Base-by-base conservation (phyloP, 2,888 invertebrate genomes). In the Neocrepidodera transversa region DNA sequence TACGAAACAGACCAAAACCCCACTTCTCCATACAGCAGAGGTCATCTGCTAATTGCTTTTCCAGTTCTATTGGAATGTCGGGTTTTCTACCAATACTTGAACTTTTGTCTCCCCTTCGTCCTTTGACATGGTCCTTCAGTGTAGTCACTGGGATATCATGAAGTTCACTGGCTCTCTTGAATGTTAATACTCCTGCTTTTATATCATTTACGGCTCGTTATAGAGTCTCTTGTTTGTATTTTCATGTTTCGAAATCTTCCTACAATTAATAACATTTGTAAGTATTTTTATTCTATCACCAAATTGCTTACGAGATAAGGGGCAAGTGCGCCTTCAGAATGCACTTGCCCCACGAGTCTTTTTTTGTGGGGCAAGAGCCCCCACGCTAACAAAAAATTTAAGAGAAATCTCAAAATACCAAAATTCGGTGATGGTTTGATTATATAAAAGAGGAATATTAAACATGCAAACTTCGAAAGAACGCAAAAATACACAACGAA, bases 1-100 rank as follows among this genome's bases (percentile, higher is more conserved):
- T 67, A 52, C 63, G 53, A 13, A 67, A 52, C 14, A 70, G 48
- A 3, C 72, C 68, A 50, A 64, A 68, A n/a, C 69, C 70, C 65
- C 26, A 28, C 14, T 47, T 47, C n/a, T n/a, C n/a, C n/a, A n/a
- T n/a, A n/a, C n/a, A n/a, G n/a, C n/a, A n/a, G n/a, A n/a, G n/a
- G n/a, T 10, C 26, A 14, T 42, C 18, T 11, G 42, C 42, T 17
- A 42, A 18, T 42, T 17, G 16, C 18, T 6, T 18, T 42, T 42
- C 42, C 10, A 18, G 16, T 42, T 42, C 18, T 18, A 42, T 17
- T 17, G 42, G 16, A 42, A 42, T 42, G 42, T 42, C 42, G 17
- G 18, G 18, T 17, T 42, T 42, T 42, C 42, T 42, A 18, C 42
- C 18, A 18, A 42, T 18, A 8, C 16, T 17, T 42, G 42, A 17